These are phyloP conservation scores for Parazoanthus atlanticus DNA, from an alignment of 92 coral and sea anemone genomes.

Conservation along the genomic window DNA sequence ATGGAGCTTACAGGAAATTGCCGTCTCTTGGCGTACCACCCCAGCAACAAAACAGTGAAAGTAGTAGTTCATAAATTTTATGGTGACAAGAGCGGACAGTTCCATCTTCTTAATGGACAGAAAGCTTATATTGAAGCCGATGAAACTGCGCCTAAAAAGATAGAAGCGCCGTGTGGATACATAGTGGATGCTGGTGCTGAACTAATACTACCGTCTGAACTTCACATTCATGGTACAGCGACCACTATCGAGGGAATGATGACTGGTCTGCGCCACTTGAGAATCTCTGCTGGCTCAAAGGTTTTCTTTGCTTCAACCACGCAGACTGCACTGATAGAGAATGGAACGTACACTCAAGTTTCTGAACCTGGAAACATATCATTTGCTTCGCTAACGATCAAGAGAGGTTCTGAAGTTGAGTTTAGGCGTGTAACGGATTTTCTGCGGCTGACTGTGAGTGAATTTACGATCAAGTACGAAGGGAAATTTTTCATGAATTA, in stretches of 20 bases:
- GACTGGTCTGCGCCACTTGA: slow-evolving; percentile 65
- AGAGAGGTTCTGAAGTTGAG: slow-evolving; percentile 55
- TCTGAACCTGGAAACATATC: slow-evolving; percentile 74
- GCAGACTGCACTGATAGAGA: slow-evolving; percentile 67
- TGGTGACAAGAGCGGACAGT: slow-evolving; percentile 72
- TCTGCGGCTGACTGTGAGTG: slow-evolving; percentile 58
- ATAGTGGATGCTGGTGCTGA: slow-evolving; percentile 64
- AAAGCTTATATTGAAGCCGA: slow-evolving; percentile 62
- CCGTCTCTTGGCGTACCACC: slow-evolving; percentile 62
- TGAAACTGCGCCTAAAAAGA: slow-evolving; percentile 61
- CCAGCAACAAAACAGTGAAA: slow-evolving; percentile 43
- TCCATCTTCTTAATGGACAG: slow-evolving; percentile 61
- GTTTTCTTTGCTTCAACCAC: slow-evolving; percentile 62
- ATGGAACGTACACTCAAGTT: slow-evolving; percentile 51
- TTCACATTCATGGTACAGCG: slow-evolving; percentile 71
- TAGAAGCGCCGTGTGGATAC: slow-evolving; percentile 74
- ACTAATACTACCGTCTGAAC: slow-evolving; percentile 61
- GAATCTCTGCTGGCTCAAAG: slow-evolving; percentile 52
- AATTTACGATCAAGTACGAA: slow-evolving; percentile 53
- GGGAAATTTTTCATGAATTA: slow-evolving; percentile 60
- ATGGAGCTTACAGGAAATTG: slow-evolving; percentile 67
- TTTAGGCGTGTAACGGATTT: slow-evolving; percentile 56
- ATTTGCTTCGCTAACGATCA: slow-evolving; percentile 57
- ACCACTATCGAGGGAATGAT: slow-evolving; percentile 58
- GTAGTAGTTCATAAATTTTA: slow-evolving; percentile 58